Conservation (phyloP, 2,888 invertebrate species). For the Mythimna ferrago region DNA sequence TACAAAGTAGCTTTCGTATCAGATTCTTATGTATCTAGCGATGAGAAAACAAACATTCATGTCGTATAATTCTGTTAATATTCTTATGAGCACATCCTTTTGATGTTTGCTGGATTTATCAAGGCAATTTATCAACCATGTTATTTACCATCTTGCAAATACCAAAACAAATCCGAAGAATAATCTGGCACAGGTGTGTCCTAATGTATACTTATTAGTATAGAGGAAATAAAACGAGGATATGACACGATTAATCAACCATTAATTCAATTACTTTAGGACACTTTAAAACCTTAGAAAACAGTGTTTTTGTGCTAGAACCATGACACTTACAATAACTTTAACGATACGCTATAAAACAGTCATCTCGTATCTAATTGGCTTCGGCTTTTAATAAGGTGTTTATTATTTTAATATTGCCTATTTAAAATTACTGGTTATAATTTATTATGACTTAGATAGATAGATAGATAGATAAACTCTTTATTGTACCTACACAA, state of each 20-base stretch:
- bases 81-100: neutral
- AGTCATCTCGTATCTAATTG: neutral
- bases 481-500: too few relatives aligned
- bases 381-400: neutral
- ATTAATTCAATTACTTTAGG: constrained; percentile 1
- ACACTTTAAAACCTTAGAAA: neutral
- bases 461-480: too few relatives aligned
- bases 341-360: neutral
- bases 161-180: neutral
- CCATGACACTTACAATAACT: neutral
- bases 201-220: neutral
- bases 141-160: neutral
- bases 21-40: neutral
- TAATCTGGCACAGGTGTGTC: neutral
- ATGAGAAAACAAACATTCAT: neutral
- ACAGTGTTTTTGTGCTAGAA: neutral
- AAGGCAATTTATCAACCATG: neutral
- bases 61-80: neutral
- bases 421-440: neutral
- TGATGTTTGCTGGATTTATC: neutral
- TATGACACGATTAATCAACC: neutral
- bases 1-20: constrained; percentile 1
- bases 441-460: neutral
- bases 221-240: neutral
- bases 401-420: neutral